Evolutionary conservation across 2,888 invertebrate species (phyloP).

Genomic region (Cheilosia soror): DNA sequence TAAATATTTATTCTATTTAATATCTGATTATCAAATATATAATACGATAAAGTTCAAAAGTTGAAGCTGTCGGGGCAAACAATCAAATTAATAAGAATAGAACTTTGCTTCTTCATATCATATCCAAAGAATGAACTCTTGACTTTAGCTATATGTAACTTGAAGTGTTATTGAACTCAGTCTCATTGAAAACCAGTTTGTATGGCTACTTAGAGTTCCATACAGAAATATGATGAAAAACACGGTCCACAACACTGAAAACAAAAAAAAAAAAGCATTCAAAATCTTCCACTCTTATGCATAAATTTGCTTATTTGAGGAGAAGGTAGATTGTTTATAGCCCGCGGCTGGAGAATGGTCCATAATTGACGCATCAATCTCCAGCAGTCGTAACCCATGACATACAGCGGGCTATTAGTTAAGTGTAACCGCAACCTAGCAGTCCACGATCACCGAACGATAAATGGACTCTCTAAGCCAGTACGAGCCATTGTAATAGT

Average conservation of each 20-base stretch:
- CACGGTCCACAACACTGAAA: no score
- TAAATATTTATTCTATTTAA: no score
- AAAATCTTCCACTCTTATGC: slow-evolving; percentile 45
- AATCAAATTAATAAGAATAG: background rate
- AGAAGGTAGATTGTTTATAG: slow-evolving; percentile 59
- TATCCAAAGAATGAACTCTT: background rate
- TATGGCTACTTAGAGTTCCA: slow-evolving; percentile 28
- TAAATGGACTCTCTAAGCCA: slow-evolving; percentile 1
- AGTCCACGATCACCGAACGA: slow-evolving; percentile 33
- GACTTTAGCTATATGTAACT: slow-evolving; percentile 14
- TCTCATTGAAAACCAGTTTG: slow-evolving; percentile 56
- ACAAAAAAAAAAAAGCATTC: background rate
- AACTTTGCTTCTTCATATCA: background rate
- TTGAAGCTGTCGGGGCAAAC: no score
- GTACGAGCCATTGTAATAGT: slow-evolving; percentile 23
- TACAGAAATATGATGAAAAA: background rate
- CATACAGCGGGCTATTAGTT: slow-evolving; percentile 58
- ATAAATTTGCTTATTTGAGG: slow-evolving; percentile 52
- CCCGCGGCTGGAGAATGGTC: slow-evolving; percentile 65
- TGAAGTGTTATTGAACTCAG: slow-evolving; percentile 58
- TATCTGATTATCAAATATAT: no score
- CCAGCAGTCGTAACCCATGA: slow-evolving; percentile 26
- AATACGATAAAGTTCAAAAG: no score
- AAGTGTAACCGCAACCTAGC: slow-evolving; percentile 48
- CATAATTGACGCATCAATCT: slow-evolving; percentile 65